These are phyloP conservation scores for Capricornis sumatraensis DNA, from an alignment of 2,113 vertebrate species.

Conservation along the genomic window DNA sequence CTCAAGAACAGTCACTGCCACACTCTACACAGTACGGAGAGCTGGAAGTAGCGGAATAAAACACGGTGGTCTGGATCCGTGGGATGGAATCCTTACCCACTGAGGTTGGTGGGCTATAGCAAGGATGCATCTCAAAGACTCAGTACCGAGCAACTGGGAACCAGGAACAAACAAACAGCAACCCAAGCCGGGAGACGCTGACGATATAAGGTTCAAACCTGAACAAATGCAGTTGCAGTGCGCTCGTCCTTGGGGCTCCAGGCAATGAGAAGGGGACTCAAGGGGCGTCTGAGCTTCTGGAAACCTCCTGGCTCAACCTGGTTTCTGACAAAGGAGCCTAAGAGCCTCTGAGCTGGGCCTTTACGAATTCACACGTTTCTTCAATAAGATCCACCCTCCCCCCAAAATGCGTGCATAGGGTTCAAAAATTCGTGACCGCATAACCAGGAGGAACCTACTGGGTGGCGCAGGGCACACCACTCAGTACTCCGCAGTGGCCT, in stretches of 20 bases:
- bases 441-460: neutral
- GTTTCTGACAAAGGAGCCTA: neutral
- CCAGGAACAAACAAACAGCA: no score
- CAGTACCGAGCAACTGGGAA: neutral
- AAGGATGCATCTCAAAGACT: rapidly evolving
- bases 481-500: rapidly evolving
- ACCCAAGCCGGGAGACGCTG: neutral
- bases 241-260: neutral
- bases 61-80: rapidly evolving
- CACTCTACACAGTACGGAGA: rapidly evolving
- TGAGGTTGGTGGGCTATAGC: rapidly evolving
- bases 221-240: neutral
- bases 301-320: neutral
- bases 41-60: rapidly evolving
- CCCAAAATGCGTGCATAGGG: neutral
- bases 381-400: neutral
- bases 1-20: neutral
- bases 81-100: rapidly evolving
- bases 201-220: neutral
- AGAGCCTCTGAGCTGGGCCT: neutral
- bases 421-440: neutral
- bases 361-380: neutral
- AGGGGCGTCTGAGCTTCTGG: neutral
- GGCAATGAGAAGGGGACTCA: neutral
- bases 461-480: neutral